phyloP scores from a whole-genome alignment of 2,888 invertebrate genomes.

The Herminia tarsipennalis region DNA sequence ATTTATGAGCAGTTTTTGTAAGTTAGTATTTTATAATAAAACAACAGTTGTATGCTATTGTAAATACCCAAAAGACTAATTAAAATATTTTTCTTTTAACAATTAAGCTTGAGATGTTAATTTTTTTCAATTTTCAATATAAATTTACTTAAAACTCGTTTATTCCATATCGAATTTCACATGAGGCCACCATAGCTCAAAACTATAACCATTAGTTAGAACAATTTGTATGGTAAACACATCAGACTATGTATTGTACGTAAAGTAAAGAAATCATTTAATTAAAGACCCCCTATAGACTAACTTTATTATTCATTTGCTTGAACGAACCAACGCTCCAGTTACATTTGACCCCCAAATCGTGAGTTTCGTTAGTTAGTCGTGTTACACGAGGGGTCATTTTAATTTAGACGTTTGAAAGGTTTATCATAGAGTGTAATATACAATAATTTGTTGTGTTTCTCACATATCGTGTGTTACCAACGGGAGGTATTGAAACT shows the following conservation, averaged over 20 bases:
- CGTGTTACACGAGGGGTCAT: conserved; percentile 16
- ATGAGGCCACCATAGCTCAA: conserved; percentile 57
- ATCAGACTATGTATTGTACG: conserved; percentile 33
- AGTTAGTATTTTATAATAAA: too few species aligned
- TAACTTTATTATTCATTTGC: conserved; percentile 59
- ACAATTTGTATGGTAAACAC: conserved; percentile 68
- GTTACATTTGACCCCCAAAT: conserved; percentile 2
- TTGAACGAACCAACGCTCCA: conserved; percentile 23
- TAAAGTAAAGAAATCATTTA: conserved; percentile 63
- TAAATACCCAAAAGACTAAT: too few species aligned
- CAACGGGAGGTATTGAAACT: conserved; percentile 52
- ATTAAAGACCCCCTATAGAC: conserved; percentile 65
- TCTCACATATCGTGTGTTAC: conserved; percentile 56
- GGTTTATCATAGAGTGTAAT: conserved; percentile 47
- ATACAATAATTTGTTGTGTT: conserved; percentile 64
- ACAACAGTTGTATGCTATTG: too few species aligned
- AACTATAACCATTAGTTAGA: conserved; percentile 55
- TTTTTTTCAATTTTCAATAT: conserved; percentile 46
- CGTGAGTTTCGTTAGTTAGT: not conserved
- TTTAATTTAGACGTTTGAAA: conserved; percentile 34
- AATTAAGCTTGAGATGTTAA: conserved; percentile 33
- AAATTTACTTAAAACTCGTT: conserved; percentile 43
- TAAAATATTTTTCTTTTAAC: too few species aligned
- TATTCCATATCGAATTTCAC: conserved; percentile 64
- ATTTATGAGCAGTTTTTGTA: too few species aligned